Evolutionary conservation across 1,140 invertebrate species (phyloP).

Genomic region (Papilio helenus): DNA sequence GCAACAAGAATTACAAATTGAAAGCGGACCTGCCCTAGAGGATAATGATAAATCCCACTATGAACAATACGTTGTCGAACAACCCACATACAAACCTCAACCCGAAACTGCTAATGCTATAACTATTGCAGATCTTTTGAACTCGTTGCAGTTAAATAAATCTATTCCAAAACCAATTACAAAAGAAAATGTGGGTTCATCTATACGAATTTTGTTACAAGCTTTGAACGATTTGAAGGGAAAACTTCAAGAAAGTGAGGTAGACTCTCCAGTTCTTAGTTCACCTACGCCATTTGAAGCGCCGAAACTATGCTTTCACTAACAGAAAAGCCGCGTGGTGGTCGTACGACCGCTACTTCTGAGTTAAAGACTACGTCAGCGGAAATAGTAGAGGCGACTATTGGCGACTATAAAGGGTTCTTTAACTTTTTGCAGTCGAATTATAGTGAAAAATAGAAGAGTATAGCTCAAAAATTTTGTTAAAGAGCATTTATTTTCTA

Average conservation of each 20-base stretch:
- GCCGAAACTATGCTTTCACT: too few species aligned
- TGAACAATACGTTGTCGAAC: constrained; percentile 60
- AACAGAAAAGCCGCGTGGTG: not conserved
- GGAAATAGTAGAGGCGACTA: not conserved
- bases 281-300: too few species aligned
- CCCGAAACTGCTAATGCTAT: constrained; percentile 54
- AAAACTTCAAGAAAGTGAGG: constrained; percentile 69
- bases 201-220: constrained; percentile 89
- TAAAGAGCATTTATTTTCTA: not conserved
- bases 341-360: not conserved
- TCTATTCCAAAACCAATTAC: constrained; percentile 89
- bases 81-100: constrained; percentile 54
- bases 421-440: not conserved
- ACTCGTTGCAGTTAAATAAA: constrained; percentile 88
- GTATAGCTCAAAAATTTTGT: not conserved
- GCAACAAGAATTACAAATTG: constrained; percentile 46
- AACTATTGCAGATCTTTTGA: constrained; percentile 78
- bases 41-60: constrained; percentile 56
- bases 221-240: constrained; percentile 87
- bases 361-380: too few species aligned
- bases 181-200: constrained; percentile 89
- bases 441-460: not conserved
- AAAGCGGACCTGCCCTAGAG: constrained; percentile 46
- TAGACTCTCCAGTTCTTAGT: constrained; percentile 57
- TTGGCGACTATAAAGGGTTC: not conserved